Percentiles rank a stretch among this genome's conserved stretches.
These are phyloP conservation scores for Latrodectus hesperus DNA, from an alignment of 2,888 invertebrate species.

Conservation along the genomic window DNA sequence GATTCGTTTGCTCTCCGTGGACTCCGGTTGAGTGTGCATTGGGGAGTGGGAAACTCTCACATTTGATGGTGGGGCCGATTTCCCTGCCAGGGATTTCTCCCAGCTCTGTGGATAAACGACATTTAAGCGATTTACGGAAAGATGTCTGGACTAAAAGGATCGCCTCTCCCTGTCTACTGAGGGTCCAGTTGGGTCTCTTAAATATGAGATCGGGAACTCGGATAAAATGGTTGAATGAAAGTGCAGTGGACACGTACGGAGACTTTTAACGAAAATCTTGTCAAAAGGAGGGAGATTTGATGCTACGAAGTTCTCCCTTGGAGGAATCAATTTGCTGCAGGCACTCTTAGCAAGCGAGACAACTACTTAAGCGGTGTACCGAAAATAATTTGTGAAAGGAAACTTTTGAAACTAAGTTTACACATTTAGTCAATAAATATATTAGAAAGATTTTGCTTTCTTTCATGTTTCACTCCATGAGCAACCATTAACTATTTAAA, in stretches of 20 bases:
- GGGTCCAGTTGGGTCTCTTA: background rate
- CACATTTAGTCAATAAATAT: no score
- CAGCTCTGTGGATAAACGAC: conserved; percentile 38
- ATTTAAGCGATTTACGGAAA: conserved; percentile 51
- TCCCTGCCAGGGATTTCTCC: conserved; percentile 14
- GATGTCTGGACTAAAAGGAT: conserved; percentile 18
- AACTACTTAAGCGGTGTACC: no score
- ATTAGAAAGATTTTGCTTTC: no score
- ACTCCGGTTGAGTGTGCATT: background rate
- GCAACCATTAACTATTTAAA: no score
- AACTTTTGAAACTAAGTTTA: no score
- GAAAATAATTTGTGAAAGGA: no score
- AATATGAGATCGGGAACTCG: background rate
- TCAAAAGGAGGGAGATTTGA: background rate
- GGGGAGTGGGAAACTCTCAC: conserved; percentile 8
- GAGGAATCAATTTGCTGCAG: background rate
- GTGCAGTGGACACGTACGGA: background rate
- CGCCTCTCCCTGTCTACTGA: conserved; percentile 5
- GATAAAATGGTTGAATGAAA: background rate
- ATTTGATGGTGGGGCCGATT: conserved; percentile 33
- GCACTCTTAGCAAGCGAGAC: no score
- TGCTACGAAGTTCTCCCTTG: background rate
- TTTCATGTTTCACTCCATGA: no score
- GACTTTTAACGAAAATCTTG: background rate
- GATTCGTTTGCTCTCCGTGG: conserved; percentile 34